Conservation (phyloP, 2,888 invertebrate genomes). For the Therioaphis trifolii region DNA sequence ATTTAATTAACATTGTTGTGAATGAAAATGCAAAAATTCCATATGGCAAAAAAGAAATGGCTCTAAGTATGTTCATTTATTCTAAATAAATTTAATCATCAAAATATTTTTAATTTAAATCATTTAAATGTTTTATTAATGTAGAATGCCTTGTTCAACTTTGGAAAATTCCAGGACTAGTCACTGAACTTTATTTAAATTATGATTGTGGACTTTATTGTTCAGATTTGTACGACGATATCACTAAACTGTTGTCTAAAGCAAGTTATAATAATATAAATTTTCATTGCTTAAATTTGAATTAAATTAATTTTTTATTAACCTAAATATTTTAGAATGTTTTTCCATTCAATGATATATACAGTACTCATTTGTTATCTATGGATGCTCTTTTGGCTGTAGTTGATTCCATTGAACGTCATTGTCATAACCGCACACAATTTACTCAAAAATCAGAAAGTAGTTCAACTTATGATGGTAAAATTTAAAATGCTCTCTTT, state of each 20-base stretch:
- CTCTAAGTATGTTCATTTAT: conserved; percentile 77
- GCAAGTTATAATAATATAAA: conserved; percentile 66
- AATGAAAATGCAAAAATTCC: conserved; percentile 86
- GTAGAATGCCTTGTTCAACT: conserved; percentile 82
- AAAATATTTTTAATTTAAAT: conserved; percentile 35
- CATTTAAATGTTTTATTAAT: conserved; percentile 62
- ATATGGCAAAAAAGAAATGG: conserved; percentile 92
- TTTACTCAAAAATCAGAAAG: conserved; percentile 59
- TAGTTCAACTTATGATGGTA: conserved; percentile 58
- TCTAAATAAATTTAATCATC: conserved; percentile 37
- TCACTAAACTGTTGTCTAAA: conserved; percentile 91
- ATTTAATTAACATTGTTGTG: conserved; percentile 88
- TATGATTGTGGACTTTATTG: conserved; percentile 98
- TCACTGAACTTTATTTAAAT: conserved; percentile 96
- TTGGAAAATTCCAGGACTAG: conserved; percentile 94
- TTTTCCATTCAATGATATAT: conserved; percentile 86
- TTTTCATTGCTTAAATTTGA: background rate
- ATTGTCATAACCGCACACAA: conserved; percentile 72
- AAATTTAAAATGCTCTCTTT: background rate
- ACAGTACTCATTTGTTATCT: conserved; percentile 89
- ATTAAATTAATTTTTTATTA: background rate
- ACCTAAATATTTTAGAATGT: conserved; percentile 82
- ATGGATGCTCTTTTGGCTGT: conserved; percentile 93
- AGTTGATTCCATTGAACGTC: conserved; percentile 89
- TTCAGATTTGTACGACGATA: conserved; percentile 92